phyloP scores from a whole-genome alignment of 2,888 invertebrate genomes.

The Aplocera efformata region DNA sequence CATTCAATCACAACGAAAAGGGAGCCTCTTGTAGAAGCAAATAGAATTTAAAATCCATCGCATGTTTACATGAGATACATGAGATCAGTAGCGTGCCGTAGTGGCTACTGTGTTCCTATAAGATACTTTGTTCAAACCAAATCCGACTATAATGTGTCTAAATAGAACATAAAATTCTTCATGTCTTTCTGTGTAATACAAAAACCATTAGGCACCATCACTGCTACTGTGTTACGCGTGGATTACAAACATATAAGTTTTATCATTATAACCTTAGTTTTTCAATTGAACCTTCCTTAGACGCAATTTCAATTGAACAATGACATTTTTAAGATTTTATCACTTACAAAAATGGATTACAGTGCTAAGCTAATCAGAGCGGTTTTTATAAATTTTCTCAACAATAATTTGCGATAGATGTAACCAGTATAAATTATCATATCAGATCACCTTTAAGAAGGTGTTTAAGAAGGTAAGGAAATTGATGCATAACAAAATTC shows the following conservation, averaged over 20 bases:
- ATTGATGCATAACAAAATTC: no score
- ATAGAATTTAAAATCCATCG: background rate
- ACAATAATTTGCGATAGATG: no score
- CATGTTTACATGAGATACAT: background rate
- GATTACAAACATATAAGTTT: slow-evolving; percentile 8
- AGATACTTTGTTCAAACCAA: slow-evolving; percentile 7
- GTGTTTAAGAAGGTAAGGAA: no score
- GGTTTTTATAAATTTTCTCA: no score
- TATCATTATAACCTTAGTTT: background rate
- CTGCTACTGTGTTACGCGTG: slow-evolving; percentile 17
- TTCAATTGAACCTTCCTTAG: no score
- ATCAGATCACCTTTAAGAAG: no score
- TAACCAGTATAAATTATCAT: no score
- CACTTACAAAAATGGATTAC: no score
- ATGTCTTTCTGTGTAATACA: background rate
- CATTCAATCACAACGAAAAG: slow-evolving; percentile 27
- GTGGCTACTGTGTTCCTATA: slow-evolving; percentile 43
- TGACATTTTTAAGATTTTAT: no score
- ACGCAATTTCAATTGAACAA: no score
- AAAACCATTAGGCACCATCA: slow-evolving; percentile 16
- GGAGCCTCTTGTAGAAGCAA: slow-evolving; percentile 21
- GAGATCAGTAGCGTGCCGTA: slow-evolving; percentile 5
- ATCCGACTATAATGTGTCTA: slow-evolving; percentile 6
- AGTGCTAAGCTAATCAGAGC: no score
- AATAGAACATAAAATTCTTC: slow-evolving; percentile 2